These are phyloP conservation scores for Plagiodera versicolora DNA, from an alignment of 2,888 invertebrate species.

Conservation along the genomic window DNA sequence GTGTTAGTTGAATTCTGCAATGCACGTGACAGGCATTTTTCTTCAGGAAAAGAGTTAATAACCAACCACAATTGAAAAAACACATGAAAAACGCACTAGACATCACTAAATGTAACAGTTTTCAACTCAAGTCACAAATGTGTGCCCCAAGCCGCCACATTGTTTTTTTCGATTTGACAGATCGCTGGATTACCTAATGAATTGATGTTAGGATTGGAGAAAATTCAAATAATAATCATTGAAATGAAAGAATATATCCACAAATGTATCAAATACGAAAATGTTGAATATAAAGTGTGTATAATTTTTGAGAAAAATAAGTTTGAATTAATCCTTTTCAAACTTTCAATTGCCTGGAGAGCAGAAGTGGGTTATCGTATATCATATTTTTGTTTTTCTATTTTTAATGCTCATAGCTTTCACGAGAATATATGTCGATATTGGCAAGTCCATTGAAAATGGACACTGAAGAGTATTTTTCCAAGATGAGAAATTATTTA, in stretches of 20 bases:
- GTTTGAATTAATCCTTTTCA: not conserved
- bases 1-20: too few species aligned
- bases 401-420: not conserved
- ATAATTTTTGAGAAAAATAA: not conserved
- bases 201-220: too few species aligned
- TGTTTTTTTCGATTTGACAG: too few species aligned
- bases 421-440: not conserved
- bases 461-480: slow-evolving; percentile 3
- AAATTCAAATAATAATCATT: too few species aligned
- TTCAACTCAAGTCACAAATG: too few species aligned
- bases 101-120: too few species aligned
- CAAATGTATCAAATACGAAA: not conserved
- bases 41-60: too few species aligned
- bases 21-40: too few species aligned
- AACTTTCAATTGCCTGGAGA: slow-evolving; percentile 5
- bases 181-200: too few species aligned
- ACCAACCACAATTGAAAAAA: too few species aligned
- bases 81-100: too few species aligned
- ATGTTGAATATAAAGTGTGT: not conserved
- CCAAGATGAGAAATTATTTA: not conserved
- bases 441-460: slow-evolving; percentile 1
- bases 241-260: not conserved
- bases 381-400: not conserved
- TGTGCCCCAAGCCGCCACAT: too few species aligned
- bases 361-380: not conserved